These are phyloP conservation scores for Lutraria rhynchaena DNA, from an alignment of 1,140 invertebrate species.

Conservation along the genomic window DNA sequence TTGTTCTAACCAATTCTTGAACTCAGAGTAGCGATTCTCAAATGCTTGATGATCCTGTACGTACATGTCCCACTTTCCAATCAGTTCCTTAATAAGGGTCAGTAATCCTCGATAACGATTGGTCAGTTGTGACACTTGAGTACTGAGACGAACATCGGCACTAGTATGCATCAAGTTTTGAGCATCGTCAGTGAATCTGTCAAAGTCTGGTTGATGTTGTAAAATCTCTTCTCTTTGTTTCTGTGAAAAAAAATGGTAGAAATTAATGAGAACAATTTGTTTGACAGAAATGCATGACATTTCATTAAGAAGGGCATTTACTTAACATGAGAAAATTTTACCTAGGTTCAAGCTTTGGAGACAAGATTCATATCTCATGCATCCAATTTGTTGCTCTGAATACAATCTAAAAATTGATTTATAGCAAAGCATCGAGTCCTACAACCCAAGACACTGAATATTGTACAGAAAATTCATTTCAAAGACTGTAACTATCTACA, in stretches of 20 bases:
- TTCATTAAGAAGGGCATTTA: too few relatives aligned
- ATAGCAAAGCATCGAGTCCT: too few relatives aligned
- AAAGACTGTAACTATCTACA: too few relatives aligned
- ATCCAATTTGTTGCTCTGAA: too few relatives aligned
- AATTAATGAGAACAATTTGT: too few relatives aligned
- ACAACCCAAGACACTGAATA: too few relatives aligned
- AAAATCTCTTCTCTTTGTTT: constrained; percentile 78
- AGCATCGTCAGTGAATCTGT: constrained; percentile 94
- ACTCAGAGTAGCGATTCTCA: constrained; percentile 89
- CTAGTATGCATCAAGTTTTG: constrained; percentile 92
- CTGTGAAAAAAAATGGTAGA: constrained; percentile 62
- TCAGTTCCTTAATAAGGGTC: constrained; percentile 86
- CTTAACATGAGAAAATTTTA: too few relatives aligned
- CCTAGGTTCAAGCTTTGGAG: too few relatives aligned
- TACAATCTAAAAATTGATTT: too few relatives aligned
- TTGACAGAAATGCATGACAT: too few relatives aligned
- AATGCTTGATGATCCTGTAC: constrained; percentile 93
- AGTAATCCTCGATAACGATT: constrained; percentile 91
- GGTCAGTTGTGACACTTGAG: constrained; percentile 93
- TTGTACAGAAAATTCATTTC: too few relatives aligned
- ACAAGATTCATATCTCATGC: too few relatives aligned
- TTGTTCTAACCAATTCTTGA: constrained; percentile 89
- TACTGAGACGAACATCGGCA: constrained; percentile 92
- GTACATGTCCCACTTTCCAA: constrained; percentile 92
- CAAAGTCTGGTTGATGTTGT: constrained; percentile 85